Conservation (phyloP, 2,797 vertebrate species). For the Sphaeramia orbicularis region DNA sequence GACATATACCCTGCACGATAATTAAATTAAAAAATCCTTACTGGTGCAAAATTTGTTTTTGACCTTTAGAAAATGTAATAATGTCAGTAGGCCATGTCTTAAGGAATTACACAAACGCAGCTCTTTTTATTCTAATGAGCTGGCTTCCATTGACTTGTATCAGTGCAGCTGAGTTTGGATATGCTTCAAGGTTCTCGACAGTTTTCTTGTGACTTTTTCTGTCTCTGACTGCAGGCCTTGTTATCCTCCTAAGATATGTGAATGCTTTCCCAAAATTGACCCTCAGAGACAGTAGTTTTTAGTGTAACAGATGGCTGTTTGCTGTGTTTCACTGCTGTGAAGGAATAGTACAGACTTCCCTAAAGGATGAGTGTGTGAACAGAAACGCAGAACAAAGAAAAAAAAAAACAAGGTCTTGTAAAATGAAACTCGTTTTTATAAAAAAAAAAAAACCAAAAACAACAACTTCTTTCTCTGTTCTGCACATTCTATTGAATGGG, state of each 20-base stretch:
- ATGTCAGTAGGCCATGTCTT: too few relatives aligned
- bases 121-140: slow-evolving; percentile 4
- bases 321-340: slow-evolving; percentile 4
- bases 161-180: slow-evolving; percentile 7
- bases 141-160: slow-evolving; percentile 2
- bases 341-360: neutral
- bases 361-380: neutral
- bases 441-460: too few relatives aligned
- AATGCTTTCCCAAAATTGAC: slow-evolving; percentile 9
- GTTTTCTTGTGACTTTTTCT: neutral
- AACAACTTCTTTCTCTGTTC: neutral
- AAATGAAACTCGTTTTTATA: neutral
- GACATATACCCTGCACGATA: too few relatives aligned
- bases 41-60: too few relatives aligned
- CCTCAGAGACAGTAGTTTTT: slow-evolving; percentile 11
- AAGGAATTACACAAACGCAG: neutral
- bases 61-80: too few relatives aligned
- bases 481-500: neutral
- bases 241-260: slow-evolving; percentile 12
- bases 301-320: slow-evolving; percentile 30
- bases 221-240: neutral
- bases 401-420: slow-evolving; percentile 1
- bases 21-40: too few relatives aligned
- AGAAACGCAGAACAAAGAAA: neutral
- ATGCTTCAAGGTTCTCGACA: slow-evolving; percentile 3